Conservation (phyloP, 1,140 invertebrate genomes). For the Drosophila kohkoa region DNA sequence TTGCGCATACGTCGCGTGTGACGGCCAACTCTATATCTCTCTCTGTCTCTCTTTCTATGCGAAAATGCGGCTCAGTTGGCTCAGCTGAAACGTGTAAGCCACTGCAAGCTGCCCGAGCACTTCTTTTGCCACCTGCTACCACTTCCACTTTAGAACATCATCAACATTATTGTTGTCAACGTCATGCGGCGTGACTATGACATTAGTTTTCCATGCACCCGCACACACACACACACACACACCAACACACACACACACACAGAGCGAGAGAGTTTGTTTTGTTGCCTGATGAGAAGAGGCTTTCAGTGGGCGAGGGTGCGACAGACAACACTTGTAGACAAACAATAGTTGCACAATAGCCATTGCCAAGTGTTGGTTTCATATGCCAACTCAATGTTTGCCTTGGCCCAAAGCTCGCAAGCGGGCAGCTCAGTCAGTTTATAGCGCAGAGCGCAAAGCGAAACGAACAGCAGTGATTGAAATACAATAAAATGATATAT, state of each 20-base stretch:
- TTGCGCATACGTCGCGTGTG: slow-evolving; percentile 27
- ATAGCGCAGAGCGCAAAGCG: too few species aligned
- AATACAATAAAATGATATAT: neutral
- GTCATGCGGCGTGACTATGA: slow-evolving; percentile 73
- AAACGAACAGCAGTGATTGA: too few species aligned
- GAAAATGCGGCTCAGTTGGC: slow-evolving; percentile 3
- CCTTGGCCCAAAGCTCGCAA: neutral
- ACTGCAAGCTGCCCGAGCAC: neutral
- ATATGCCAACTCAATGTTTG: slow-evolving; percentile 32
- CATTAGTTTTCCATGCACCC: slow-evolving; percentile 63
- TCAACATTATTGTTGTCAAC: slow-evolving; percentile 70
- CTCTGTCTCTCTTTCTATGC: too few species aligned
- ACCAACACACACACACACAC: neutral
- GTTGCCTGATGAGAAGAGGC: slow-evolving; percentile 5
- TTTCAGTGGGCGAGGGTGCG: neutral
- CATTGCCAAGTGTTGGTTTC: slow-evolving; percentile 40
- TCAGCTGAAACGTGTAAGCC: neutral
- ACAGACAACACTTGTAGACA: slow-evolving; percentile 29
- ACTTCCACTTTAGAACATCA: slow-evolving; percentile 18
- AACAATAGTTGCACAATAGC: slow-evolving; percentile 27
- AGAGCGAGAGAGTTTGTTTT: neutral
- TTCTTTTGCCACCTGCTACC: neutral
- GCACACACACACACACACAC: slow-evolving; percentile 16
- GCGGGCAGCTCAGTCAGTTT: slow-evolving; percentile 25
- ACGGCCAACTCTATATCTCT: neutral